Evolutionary conservation across 2,888 invertebrate species (phyloP).

Genomic region (Saturnia pavonia): DNA sequence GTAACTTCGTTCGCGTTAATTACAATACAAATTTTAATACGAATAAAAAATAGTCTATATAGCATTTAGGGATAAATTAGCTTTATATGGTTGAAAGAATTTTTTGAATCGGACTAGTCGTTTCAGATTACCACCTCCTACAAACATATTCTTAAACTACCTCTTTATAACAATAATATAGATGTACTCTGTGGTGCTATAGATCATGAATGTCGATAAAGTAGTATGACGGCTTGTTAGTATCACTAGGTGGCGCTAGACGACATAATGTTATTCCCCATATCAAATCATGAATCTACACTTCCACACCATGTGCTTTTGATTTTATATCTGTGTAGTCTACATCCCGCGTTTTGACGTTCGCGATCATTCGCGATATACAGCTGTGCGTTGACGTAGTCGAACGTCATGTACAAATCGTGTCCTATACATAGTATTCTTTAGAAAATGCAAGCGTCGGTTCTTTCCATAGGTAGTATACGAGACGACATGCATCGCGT

Average conservation of each 20-base stretch:
- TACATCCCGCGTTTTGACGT: slow-evolving; percentile 25
- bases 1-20: too few species aligned
- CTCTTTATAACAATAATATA: too few species aligned
- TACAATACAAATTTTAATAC: too few species aligned
- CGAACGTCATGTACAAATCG: slow-evolving; percentile 44
- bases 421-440: slow-evolving; percentile 35
- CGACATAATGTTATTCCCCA: background rate
- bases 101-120: too few species aligned
- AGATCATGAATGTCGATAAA: slow-evolving; percentile 15
- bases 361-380: slow-evolving; percentile 40
- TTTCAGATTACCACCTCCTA: too few species aligned
- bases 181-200: background rate
- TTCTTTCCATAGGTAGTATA: slow-evolving; percentile 35
- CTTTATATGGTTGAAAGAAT: too few species aligned
- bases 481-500: background rate
- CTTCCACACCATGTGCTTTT: background rate
- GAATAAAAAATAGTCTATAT: too few species aligned
- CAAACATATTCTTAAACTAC: too few species aligned
- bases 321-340: slow-evolving; percentile 38
- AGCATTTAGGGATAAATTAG: too few species aligned
- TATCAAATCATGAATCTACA: background rate
- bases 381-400: slow-evolving; percentile 42
- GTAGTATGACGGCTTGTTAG: background rate
- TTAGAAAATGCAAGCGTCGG: slow-evolving; percentile 26
- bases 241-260: background rate